Conservation (phyloP, 2,797 vertebrate genomes). For the Thunnus albacares region DNA sequence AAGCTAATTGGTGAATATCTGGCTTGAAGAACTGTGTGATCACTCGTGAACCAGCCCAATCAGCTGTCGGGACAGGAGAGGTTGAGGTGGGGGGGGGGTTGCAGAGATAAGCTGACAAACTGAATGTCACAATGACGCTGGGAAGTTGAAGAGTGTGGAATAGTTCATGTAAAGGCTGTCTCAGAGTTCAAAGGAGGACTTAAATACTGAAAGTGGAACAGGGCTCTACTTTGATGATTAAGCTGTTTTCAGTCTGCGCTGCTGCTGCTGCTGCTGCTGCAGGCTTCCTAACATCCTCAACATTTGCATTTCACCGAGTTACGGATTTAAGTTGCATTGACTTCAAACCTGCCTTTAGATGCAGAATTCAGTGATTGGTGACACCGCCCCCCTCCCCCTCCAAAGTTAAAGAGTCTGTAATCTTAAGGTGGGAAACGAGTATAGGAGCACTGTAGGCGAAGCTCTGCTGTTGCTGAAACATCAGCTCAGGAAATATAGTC, state of each 20-base stretch:
- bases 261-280: constrained; percentile 7
- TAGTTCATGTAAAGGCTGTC: constrained; percentile 22
- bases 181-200: neutral
- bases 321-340: neutral
- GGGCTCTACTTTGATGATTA: constrained; percentile 8
- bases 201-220: constrained; percentile 5
- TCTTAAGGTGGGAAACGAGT: too few species aligned
- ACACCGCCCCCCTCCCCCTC: too few species aligned
- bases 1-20: constrained; percentile 33
- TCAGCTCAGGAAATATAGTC: too few species aligned
- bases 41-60: neutral
- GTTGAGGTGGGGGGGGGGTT: neutral
- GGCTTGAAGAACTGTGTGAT: neutral
- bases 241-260: constrained; percentile 32
- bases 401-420: neutral
- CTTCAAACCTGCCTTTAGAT: neutral
- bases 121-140: constrained; percentile 2
- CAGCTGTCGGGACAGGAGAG: constrained; percentile 24
- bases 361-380: neutral
- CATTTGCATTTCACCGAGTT: constrained; percentile 8
- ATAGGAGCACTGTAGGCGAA: too few species aligned
- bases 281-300: constrained; percentile 4
- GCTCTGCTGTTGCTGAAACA: too few species aligned
- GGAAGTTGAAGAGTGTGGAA: constrained; percentile 10
- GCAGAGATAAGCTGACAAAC: neutral